These are phyloP conservation scores for Ibidorhyncha struthersii DNA, from an alignment of 2,113 vertebrate species.

Conservation along the genomic window DNA sequence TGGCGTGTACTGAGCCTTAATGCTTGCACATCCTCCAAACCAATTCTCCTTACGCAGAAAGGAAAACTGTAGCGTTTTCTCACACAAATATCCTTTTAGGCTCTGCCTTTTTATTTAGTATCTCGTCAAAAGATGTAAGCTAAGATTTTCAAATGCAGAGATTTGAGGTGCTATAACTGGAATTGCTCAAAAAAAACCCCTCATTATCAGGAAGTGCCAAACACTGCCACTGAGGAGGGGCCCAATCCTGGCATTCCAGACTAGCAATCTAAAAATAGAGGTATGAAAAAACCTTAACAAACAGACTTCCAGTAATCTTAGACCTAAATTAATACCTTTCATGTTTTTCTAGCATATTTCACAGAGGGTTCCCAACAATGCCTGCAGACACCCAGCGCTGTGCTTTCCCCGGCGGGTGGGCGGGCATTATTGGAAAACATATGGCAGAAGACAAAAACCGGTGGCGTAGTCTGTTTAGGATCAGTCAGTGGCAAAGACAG, in stretches of 20 bases:
- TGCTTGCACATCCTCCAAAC: not conserved
- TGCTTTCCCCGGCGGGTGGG: not conserved
- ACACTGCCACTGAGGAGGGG: not conserved
- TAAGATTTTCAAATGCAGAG: not conserved
- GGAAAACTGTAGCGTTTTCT: not conserved
- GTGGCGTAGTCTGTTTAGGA: not conserved
- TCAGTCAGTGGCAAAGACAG: not conserved
- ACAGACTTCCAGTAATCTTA: not conserved
- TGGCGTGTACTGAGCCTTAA: not conserved
- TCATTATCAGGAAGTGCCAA: not conserved
- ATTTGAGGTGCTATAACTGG: not conserved
- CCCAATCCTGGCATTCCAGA: not conserved
- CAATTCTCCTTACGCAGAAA: not conserved
- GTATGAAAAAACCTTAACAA: not conserved
- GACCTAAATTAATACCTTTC: slow-evolving; percentile 1
- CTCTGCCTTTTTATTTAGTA: not conserved
- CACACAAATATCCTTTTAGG: not conserved
- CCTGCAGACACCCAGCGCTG: not conserved
- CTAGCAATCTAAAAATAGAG: not conserved
- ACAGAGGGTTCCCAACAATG: slow-evolving; percentile 10
- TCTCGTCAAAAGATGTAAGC: not conserved
- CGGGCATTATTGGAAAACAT: slow-evolving; percentile 5
- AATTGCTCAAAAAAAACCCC: not conserved
- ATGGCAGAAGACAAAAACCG: not conserved
- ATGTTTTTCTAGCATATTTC: not conserved